Evolutionary conservation across 2,113 vertebrate species (phyloP), one percentile per base, ranked within the genome.

Genomic region (Notarius lentiginosus): DNA sequence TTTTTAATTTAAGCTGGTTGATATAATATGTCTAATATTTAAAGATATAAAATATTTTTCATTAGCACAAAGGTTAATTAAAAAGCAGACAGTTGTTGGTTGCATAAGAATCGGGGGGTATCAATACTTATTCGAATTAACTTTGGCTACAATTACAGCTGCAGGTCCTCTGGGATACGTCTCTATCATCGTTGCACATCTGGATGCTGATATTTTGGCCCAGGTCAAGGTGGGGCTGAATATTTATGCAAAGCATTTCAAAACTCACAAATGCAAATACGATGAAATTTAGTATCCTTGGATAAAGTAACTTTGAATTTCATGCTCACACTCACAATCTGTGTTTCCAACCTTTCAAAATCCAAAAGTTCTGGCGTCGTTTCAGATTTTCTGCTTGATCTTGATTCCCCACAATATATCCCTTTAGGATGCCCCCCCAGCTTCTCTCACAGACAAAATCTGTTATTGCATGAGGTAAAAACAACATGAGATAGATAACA

Each of bases 381-480:
- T 91, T 87, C 14, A 79, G 86, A 88, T 86, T 83, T 53, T 49
- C 20, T 83, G 83, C 89, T 88, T 88, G 66, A 87, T 79, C 87
- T 90, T 41, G 41, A 41, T 41, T 90, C 81, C 88, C 87, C 8
- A 90, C 86, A 86, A 89, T 89, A 87, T 87, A 89, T 89, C 27
- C 1, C 27, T 34, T 70, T 70, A 70, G 12, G 27, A 34, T 70
- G 30, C 27, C 27, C 4, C 24, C 7, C 12, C 65, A 14, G 12
- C 12, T 11, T 56, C 55, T 56, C 10, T 11, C 41, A 41, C 41
- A 41, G 41, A 41, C 41, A 3, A 41, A 41, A 41, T 41, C 41
- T 41, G 41, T 41, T 41, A 41, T 41, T 41, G 41, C 41, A 41
- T 41, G 41, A 41, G 41, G 41, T 41, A 41, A 41, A 41, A 41